These are phyloP conservation scores for Pseudolycoriella hygida DNA, from an alignment of 2,888 invertebrate species.

Conservation along the genomic window DNA sequence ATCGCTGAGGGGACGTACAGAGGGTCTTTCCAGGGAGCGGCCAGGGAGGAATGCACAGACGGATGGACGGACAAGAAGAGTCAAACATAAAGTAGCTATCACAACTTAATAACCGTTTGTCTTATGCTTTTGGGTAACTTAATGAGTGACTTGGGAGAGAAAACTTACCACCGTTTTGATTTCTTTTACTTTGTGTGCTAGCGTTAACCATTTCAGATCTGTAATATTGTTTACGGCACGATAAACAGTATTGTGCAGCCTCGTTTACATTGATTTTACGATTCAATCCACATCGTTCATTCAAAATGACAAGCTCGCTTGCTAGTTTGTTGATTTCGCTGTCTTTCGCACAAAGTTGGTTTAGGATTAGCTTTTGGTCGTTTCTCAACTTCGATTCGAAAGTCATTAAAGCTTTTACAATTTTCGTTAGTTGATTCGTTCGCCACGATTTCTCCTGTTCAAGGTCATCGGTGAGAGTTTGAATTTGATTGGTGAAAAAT, in stretches of 20 bases:
- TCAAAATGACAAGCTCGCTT: conserved; percentile 22
- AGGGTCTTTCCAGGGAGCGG: too few relatives aligned
- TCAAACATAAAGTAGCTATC: too few relatives aligned
- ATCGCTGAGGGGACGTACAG: too few relatives aligned
- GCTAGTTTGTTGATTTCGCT: conserved; percentile 9
- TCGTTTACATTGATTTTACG: conserved; percentile 12
- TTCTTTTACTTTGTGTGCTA: too few relatives aligned
- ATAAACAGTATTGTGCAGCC: conserved; percentile 24
- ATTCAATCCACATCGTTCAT: conserved; percentile 17
- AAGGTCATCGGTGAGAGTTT: conserved; percentile 22
- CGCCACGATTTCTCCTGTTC: conserved; percentile 25
- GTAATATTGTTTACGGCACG: conserved; percentile 27
- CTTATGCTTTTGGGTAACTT: too few relatives aligned
- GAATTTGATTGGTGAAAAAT: conserved; percentile 24
- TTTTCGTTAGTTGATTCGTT: conserved; percentile 24
- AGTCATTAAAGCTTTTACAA: conserved; percentile 26
- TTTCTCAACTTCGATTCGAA: conserved; percentile 27
- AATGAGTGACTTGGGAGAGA: too few relatives aligned
- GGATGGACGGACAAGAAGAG: too few relatives aligned
- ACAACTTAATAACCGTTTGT: too few relatives aligned
- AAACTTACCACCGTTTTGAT: too few relatives aligned
- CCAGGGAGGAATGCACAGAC: too few relatives aligned
- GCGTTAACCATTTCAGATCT: conserved; percentile 21
- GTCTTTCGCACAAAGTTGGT: conserved; percentile 24
- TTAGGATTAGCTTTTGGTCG: conserved; percentile 26